phyloP scores from a whole-genome alignment of 2,113 vertebrate species.

The Felis chaus region DNA sequence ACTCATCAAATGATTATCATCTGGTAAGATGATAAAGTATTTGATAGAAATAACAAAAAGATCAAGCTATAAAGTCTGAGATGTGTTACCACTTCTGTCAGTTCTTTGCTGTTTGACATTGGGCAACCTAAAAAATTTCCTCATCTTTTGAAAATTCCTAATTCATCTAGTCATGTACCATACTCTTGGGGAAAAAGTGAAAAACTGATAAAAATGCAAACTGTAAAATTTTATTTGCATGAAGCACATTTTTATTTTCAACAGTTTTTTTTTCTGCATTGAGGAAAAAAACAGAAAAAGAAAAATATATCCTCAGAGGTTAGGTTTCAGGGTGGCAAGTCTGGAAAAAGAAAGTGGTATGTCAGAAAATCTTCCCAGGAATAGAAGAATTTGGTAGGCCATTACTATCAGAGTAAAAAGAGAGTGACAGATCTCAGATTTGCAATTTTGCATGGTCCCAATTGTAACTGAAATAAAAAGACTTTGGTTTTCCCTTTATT shows the following conservation, averaged over 20 bases:
- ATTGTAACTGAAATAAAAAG: background rate
- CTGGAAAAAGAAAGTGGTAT: background rate
- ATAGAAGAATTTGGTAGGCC: background rate
- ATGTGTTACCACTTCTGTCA: background rate
- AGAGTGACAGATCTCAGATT: background rate
- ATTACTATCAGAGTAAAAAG: background rate
- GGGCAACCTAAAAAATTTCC: background rate
- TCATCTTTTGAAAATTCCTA: background rate
- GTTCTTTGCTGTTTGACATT: background rate
- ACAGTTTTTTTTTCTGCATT: background rate
- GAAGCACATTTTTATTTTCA: background rate
- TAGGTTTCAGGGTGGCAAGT: background rate
- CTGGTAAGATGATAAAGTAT: too few species aligned
- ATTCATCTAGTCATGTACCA: background rate
- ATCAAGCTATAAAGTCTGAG: background rate
- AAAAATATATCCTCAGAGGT: background rate
- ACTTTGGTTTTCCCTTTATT: background rate
- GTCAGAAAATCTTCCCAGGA: background rate
- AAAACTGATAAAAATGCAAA: background rate
- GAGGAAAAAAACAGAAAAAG: background rate
- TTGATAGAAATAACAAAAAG: background rate
- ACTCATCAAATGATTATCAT: background rate
- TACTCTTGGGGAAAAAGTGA: background rate
- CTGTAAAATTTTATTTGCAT: background rate
- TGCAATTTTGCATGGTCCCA: background rate